phyloP scores from a whole-genome alignment of 2,797 vertebrate species.

The Pangasius djambal region DNA sequence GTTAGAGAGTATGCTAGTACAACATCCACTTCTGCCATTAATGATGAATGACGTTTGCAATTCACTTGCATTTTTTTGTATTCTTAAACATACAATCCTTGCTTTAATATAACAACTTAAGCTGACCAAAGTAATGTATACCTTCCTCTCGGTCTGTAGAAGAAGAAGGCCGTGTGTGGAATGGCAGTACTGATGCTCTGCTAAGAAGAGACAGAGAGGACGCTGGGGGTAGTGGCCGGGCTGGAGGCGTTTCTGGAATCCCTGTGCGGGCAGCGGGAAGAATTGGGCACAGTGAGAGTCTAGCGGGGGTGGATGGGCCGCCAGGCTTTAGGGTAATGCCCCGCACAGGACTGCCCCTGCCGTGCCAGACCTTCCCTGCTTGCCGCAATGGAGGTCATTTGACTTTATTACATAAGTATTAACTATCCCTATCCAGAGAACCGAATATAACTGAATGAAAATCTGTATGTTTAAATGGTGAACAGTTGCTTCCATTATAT shows the following conservation, averaged over 20 bases:
- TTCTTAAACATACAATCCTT: not conserved
- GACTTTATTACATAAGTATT: constrained; percentile 1
- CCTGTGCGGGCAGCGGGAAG: constrained; percentile 80
- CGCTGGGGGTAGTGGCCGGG: constrained; percentile 63
- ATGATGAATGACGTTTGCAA: not conserved
- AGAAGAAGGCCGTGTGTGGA: constrained; percentile 80
- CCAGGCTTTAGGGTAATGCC: constrained; percentile 78
- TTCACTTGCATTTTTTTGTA: not conserved
- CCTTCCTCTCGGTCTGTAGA: constrained; percentile 65
- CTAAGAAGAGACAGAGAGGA: constrained; percentile 82
- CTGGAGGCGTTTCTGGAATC: constrained; percentile 77
- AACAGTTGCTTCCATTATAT: not conserved
- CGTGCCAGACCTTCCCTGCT: constrained; percentile 91
- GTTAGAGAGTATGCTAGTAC: not conserved
- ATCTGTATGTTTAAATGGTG: constrained; percentile 1
- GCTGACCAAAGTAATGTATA: not conserved
- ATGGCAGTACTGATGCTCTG: constrained; percentile 77
- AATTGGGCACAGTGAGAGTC: constrained; percentile 76
- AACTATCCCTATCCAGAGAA: not conserved
- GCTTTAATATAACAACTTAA: not conserved
- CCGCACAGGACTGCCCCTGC: constrained; percentile 81
- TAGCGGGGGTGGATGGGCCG: constrained; percentile 72
- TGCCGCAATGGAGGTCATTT: constrained; percentile 87
- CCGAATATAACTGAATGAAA: not conserved
- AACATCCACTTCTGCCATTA: not conserved